phyloP scores from a whole-genome alignment of 2,113 vertebrate genomes.

The Sturnira hondurensis region DNA sequence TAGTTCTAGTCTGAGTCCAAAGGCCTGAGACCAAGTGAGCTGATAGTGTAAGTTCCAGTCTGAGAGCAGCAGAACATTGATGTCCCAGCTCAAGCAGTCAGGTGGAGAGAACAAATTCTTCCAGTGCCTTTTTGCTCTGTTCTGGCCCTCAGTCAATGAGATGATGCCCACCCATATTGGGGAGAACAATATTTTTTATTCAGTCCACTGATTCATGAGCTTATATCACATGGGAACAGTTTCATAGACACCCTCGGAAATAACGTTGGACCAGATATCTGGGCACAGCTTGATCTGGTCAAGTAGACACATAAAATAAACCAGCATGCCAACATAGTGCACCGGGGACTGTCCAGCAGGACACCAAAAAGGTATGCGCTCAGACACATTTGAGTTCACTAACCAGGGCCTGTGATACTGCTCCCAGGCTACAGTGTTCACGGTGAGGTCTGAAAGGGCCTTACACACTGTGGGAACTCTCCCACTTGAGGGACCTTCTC shows the following conservation, averaged over 20 bases:
- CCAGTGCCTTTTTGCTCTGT: neutral
- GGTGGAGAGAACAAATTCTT: neutral
- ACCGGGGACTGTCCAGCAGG: neutral
- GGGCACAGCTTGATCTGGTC: neutral
- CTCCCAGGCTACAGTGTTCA: neutral
- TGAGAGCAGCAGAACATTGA: neutral
- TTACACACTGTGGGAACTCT: neutral
- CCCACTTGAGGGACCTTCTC: neutral
- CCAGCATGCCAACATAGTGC: neutral
- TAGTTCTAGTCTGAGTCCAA: neutral
- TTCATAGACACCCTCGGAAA: neutral
- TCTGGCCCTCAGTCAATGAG: neutral
- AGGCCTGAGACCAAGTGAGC: neutral
- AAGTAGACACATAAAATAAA: neutral
- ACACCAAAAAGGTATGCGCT: neutral
- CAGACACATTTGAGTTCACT: neutral
- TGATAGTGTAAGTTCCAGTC: neutral
- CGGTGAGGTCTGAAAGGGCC: neutral
- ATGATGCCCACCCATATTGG: neutral
- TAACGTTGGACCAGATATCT: neutral
- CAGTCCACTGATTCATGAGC: neutral
- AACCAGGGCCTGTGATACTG: neutral
- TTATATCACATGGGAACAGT: neutral
- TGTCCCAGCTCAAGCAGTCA: neutral
- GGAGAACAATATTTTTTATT: neutral